These are phyloP conservation scores for Matsumurasca onukii DNA, from an alignment of 1,140 invertebrate genomes.

Conservation along the genomic window DNA sequence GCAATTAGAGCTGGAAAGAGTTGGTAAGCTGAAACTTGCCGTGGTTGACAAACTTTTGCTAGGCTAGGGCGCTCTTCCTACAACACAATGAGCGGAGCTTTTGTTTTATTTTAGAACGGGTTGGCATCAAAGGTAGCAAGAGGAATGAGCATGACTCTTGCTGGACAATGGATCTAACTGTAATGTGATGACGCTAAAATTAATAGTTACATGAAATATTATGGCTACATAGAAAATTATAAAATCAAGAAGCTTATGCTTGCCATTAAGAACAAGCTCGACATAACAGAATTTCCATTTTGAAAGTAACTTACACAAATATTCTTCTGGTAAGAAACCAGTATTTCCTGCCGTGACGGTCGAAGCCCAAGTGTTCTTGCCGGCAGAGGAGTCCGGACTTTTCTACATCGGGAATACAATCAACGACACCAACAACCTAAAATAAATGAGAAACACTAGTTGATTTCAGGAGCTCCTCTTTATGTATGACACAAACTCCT, in stretches of 20 bases:
- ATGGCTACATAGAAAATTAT: not conserved
- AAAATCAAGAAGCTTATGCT: not conserved
- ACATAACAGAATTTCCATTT: not conserved
- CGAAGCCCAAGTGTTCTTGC: conserved; percentile 93
- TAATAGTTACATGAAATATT: not conserved
- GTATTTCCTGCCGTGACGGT: conserved; percentile 93
- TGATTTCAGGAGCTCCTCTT: too few species aligned
- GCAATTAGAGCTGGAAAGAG: too few species aligned
- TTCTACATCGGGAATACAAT: conserved; percentile 89
- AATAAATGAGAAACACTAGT: too few species aligned
- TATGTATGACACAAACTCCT: too few species aligned
- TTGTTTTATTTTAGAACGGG: too few species aligned
- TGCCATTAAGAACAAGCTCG: not conserved
- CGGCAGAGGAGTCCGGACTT: conserved; percentile 83
- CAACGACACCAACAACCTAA: conserved; percentile 82
- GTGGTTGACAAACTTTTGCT: too few species aligned
- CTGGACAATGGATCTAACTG: not conserved
- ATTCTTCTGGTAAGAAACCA: conserved; percentile 92
- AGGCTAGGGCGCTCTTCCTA: too few species aligned
- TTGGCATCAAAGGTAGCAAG: too few species aligned
- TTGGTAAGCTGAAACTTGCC: too few species aligned
- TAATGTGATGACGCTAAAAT: too few species aligned
- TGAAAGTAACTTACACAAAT: conserved; percentile 76
- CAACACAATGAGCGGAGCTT: too few species aligned
- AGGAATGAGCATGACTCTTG: too few species aligned